Evolutionary conservation across 2,888 invertebrate species (phyloP).

Genomic region (Ptychoptera albimana): DNA sequence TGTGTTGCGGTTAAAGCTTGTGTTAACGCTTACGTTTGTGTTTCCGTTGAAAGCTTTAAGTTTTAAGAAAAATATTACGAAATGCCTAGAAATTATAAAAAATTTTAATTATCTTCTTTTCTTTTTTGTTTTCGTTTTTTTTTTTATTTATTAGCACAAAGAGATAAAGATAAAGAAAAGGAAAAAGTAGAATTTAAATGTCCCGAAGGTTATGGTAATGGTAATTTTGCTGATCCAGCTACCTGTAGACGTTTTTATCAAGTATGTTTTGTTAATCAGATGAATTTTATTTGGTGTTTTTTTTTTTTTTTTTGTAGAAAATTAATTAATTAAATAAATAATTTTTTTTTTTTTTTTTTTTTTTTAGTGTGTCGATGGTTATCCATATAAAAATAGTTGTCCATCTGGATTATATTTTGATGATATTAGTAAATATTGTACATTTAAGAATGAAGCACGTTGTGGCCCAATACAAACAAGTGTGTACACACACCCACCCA

Average conservation of each 20-base stretch:
- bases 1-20: too few relatives aligned
- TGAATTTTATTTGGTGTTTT: not conserved
- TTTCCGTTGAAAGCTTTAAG: too few relatives aligned
- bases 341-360: constrained; percentile 17
- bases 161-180: constrained; percentile 8
- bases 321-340: not conserved
- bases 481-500: constrained; percentile 35
- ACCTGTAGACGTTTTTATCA: constrained; percentile 82
- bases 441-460: constrained; percentile 75
- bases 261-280: constrained; percentile 35
- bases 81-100: too few relatives aligned
- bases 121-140: too few relatives aligned
- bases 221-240: constrained; percentile 77
- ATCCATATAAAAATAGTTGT: constrained; percentile 73
- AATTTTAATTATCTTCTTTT: too few relatives aligned
- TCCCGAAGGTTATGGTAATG: constrained; percentile 70
- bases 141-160: too few relatives aligned
- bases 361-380: constrained; percentile 75
- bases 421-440: constrained; percentile 78
- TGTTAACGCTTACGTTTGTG: too few relatives aligned
- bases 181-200: constrained; percentile 51
- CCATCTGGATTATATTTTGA: constrained; percentile 83
- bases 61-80: too few relatives aligned
- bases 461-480: constrained; percentile 81
- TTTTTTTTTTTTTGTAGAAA: constrained; percentile 4